Evolutionary conservation across 1,140 invertebrate species (phyloP), one percentile per base, ranked within the genome.

Genomic region (Drosophila lacteicornis): DNA sequence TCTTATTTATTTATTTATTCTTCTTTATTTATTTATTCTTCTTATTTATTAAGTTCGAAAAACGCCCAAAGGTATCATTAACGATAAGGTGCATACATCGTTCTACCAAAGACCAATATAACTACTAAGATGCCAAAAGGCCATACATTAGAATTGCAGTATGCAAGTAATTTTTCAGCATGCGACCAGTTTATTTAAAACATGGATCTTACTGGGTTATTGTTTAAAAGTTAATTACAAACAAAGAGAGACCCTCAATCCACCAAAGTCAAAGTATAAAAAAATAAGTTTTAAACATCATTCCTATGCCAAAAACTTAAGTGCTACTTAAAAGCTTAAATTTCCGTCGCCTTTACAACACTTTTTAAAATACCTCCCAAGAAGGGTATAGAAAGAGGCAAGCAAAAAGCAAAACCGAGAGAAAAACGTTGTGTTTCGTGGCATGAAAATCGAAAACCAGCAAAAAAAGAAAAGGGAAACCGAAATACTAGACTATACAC

Each of bases 401-500:
- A 38, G 12, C 19, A 9, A 50, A 58, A 38, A 15, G 46, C 45
- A 33, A 60, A 79, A 56, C 46, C 57, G 3, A 75, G 53, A 43
- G 6, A 47, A 38, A 62, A 68, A 65, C 33, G 19, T 19, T 19
- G 19, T 19, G 19, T 77, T 78, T 77, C 67, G 45, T 61, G 82
- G 57, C 43, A 62, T 69, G 56, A 57, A 85, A 81, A 84, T 69
- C 67, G 63, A 76, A 84, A 75, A 61, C 58, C 60, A 58, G 27
- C 27, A 51, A 33, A 7, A 73, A 50, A 67, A 30, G 27, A 30
- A 45, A 58, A 51, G 57, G 45, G 51, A 57, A 59, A 60, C 53
- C 42, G 13, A 59, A 50, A 71, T 50, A 58, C 38, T 70, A 68
- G 33, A 53, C 22, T 13, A 19, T 51, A 43, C 36, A 42, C 22